phyloP scores from a whole-genome alignment of 2,113 vertebrate species.

The Nesogale talazaci region DNA sequence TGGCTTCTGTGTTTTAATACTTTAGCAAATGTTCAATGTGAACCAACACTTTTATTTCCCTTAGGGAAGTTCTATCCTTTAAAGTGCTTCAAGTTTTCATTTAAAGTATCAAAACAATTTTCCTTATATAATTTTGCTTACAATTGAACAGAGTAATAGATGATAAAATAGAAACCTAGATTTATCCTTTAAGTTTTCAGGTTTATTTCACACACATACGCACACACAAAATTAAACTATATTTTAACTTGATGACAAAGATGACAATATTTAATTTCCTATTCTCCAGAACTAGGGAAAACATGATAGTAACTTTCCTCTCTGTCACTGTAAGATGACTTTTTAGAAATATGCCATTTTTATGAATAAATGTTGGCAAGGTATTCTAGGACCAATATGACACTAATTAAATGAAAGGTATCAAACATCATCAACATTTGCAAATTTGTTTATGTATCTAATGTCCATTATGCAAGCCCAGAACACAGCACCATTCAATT shows the following conservation, averaged over 20 bases:
- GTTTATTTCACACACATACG: neutral
- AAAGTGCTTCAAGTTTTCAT: slow-evolving; percentile 48
- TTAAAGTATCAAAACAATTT: slow-evolving; percentile 65
- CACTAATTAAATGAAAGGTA: slow-evolving; percentile 47
- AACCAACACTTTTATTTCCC: slow-evolving; percentile 63
- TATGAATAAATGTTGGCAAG: slow-evolving; percentile 12
- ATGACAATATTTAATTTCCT: slow-evolving; percentile 47
- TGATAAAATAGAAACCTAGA: slow-evolving; percentile 25
- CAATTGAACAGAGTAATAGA: slow-evolving; percentile 41
- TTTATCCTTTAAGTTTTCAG: slow-evolving; percentile 59
- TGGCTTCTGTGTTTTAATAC: slow-evolving; percentile 56
- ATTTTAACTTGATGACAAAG: slow-evolving; percentile 17
- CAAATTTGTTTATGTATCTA: slow-evolving; percentile 45
- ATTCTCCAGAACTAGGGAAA: neutral
- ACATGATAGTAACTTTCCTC: slow-evolving; percentile 23
- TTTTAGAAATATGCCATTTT: slow-evolving; percentile 14
- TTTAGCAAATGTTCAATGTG: slow-evolving; percentile 45
- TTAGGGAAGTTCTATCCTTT: slow-evolving; percentile 63
- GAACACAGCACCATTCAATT: too few species aligned
- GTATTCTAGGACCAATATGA: neutral
- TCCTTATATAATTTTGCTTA: slow-evolving; percentile 53
- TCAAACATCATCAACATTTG: slow-evolving; percentile 45
- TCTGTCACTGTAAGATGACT: slow-evolving; percentile 1
- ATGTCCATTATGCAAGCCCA: neutral
- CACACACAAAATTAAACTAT: slow-evolving; percentile 51